Base-by-base conservation (phyloP, 2,113 vertebrate species). In the Tenrec ecaudatus region DNA sequence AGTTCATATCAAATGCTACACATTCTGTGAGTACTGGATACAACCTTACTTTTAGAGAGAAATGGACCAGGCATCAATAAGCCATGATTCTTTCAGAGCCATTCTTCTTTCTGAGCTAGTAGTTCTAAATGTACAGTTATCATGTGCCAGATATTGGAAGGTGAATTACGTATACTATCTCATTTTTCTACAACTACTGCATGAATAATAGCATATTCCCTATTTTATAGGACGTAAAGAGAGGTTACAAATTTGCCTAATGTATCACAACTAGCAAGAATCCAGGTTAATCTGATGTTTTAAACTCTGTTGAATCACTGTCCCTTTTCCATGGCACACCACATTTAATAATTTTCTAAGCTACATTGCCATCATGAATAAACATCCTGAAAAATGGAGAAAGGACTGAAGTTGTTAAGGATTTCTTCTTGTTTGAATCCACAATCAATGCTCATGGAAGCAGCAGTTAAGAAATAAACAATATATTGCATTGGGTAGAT, bases 31-130 rank as follows among this genome's bases (percentile, higher is more conserved):
- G 53, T n/a, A 58, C 12, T 47, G 8, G 22, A n/a, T 80, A 76
- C 8, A 91, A 85, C 19, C 15, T 11, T 20, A 57, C 47, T 92
- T 96, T 88, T 87, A 89, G 90, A 88, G 90, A 76, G 68, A 88
- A 88, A 6, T 79, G 57, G 47, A 79, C 17, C 9, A 90, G 76
- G 43, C 78, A 78, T 91, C 29, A 58, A 94, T 57, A 91, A 69
- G 58, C 62, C 76, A 38, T 79, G 64, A 88, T 47, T 95, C 53
- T 89, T 69, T 15, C 47, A 91, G n/a, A 77, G 80, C 60, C n/a
- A 83, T 36, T 94, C 79, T 90, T 94, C 79, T 90, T 94, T 91
- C 77, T 84, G 38, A 92, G 19, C 68, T 92, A 88, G 76, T 79
- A 64, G 92, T 53, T 53, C 47, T 53, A 31, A 2, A 69, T 87